A percentile compares a stretch with the other conserved stretches of the same genome.
phyloP scores from a whole-genome alignment of 2,113 vertebrate species.

The Phainopepla nitens region DNA sequence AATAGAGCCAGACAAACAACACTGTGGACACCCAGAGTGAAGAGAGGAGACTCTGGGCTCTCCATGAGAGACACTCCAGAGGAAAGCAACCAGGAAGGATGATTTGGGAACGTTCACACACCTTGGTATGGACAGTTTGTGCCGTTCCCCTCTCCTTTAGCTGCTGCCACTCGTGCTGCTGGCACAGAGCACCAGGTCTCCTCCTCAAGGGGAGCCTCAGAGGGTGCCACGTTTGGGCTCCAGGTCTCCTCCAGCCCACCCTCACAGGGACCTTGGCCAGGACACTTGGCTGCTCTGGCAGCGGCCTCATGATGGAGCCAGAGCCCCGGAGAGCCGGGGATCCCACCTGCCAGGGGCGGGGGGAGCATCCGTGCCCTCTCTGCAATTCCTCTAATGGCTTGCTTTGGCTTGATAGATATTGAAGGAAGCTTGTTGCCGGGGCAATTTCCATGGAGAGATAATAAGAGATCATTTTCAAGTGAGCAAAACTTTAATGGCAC shows the following conservation, averaged over 20 bases:
- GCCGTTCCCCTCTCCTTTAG: not conserved
- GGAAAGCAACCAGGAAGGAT: not conserved
- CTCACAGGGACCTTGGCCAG: not conserved
- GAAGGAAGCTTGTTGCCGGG: slow-evolving; percentile 69
- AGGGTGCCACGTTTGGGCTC: not conserved
- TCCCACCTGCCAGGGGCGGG: not conserved
- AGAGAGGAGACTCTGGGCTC: not conserved
- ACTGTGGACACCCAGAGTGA: not conserved
- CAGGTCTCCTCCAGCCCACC: not conserved
- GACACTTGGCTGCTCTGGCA: not conserved
- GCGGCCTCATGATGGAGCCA: slow-evolving; percentile 49
- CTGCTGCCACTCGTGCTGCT: not conserved
- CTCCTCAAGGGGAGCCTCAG: not conserved
- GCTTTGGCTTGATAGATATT: slow-evolving; percentile 64
- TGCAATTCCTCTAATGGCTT: slow-evolving; percentile 65
- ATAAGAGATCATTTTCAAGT: slow-evolving; percentile 73
- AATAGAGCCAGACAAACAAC: not conserved
- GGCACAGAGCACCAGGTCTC: not conserved
- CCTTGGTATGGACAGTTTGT: not conserved
- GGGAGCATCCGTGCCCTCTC: slow-evolving; percentile 9
- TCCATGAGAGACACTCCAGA: not conserved
- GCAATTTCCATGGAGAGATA: slow-evolving; percentile 72
- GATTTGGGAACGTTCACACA: not conserved
- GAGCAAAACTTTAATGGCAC: slow-evolving; percentile 70
- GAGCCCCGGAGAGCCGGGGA: not conserved